Evolutionary conservation across 2,113 vertebrate genomes (phyloP), one percentile per base, ranked within the genome.

Genomic region (Corythornis cristatus): DNA sequence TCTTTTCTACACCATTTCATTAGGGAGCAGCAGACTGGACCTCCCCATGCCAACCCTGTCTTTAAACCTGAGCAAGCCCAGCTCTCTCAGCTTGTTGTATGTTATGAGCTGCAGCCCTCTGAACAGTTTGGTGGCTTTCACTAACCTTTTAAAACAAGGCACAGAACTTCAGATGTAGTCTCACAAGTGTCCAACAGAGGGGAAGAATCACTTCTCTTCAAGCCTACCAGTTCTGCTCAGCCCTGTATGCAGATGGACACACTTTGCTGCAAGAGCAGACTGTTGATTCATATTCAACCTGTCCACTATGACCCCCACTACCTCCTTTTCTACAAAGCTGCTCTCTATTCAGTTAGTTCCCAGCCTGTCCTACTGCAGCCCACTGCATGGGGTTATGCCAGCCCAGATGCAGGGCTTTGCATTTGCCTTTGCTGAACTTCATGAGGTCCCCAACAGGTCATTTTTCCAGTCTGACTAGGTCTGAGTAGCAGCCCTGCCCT

Each of bases 381-480:
- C 45, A 5, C 40, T 16, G 17, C 50, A 29, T 11, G 14, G 33
- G 23, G 12, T 76, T 85, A 13, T 66, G 54, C 35, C 58, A 75
- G 2, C 16, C 17, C 84, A 48, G 14, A 29, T 53, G 29, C 18
- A 68, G 71, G 53, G 23, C 81, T 93, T 56, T 40, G 33, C 20
- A 31, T 43, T 50, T 86, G 70, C 71, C 21, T 78, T 71, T 75
- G 37, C 56, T 68, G 58, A 80, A 37, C 50, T 73, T 76, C 37
- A 10, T 35, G 35, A 87, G 19, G 37, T 80, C n/a, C 73, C 62
- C 22, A 77, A 15, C 21, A 91, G 84, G 89, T 90, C 66, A 89
- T 93, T 91, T 70, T 88, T 89, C 85, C 85, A 83, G 91, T 89
- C 78, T 66, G 43, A 85, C 85, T 33, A 45, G 82, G 71, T 91